These are phyloP conservation scores for Liolophura sinensis DNA, from an alignment of 1,140 invertebrate genomes.

Conservation along the genomic window DNA sequence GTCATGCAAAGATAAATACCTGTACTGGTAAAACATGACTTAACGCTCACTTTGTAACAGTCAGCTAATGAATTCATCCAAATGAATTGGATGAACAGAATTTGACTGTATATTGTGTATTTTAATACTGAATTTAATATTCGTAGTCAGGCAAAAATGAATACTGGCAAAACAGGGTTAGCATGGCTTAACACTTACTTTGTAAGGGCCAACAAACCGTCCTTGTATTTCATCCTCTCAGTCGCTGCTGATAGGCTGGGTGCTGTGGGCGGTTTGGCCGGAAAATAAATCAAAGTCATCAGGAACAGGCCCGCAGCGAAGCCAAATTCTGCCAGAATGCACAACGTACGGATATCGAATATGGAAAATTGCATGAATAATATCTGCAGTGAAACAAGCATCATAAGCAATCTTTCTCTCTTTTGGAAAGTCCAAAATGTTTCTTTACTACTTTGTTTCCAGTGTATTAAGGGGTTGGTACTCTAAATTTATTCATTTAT, in stretches of 20 bases:
- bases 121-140: too few relatives aligned
- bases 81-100: too few relatives aligned
- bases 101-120: too few relatives aligned
- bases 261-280: conserved; percentile 51
- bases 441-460: too few relatives aligned
- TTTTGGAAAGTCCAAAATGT: too few relatives aligned
- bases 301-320: conserved; percentile 41
- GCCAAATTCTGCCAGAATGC: conserved; percentile 37
- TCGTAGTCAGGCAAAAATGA: too few relatives aligned
- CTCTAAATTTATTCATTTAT: too few relatives aligned
- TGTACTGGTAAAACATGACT: neutral
- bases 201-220: conserved; percentile 20
- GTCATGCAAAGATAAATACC: neutral
- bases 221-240: conserved; percentile 25
- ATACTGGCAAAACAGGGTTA: neutral
- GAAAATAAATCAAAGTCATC: conserved; percentile 52
- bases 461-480: too few relatives aligned
- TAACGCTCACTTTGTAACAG: conserved; percentile 1
- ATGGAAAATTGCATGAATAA: too few relatives aligned
- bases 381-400: too few relatives aligned
- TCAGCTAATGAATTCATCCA: too few relatives aligned
- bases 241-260: conserved; percentile 47
- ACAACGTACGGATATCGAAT: neutral
- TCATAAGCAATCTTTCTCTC: too few relatives aligned
- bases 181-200: conserved; percentile 15